Conservation (phyloP, 2,113 vertebrate species). For the Setophaga kirtlandii region DNA sequence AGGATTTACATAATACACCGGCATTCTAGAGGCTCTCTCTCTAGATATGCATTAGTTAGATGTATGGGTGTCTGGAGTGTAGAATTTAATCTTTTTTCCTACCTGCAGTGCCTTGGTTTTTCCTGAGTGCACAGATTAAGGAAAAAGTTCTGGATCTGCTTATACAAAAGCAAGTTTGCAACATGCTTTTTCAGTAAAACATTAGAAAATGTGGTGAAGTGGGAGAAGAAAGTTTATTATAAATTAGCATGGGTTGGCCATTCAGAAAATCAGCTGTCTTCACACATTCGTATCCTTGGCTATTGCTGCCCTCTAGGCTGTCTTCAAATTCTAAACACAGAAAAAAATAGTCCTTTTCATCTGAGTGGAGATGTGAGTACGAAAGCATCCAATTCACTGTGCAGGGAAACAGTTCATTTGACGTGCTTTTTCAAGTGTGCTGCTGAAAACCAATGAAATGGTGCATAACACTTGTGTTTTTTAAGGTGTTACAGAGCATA, state of each 20-base stretch:
- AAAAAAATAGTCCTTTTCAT: neutral
- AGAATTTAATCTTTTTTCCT: neutral
- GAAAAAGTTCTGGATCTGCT: neutral
- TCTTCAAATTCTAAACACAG: neutral
- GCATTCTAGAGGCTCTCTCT: neutral
- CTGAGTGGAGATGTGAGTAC: neutral
- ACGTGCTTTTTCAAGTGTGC: neutral
- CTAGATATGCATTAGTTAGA: neutral
- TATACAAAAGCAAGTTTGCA: neutral
- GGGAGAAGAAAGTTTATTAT: neutral
- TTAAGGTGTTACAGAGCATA: neutral
- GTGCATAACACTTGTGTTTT: neutral
- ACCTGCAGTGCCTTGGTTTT: neutral
- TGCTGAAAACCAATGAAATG: slow-evolving; percentile 34
- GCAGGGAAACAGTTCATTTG: neutral
- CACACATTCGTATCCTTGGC: neutral
- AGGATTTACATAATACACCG: neutral
- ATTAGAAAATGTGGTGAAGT: neutral
- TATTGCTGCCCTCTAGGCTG: slow-evolving; percentile 44
- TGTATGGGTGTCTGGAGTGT: neutral
- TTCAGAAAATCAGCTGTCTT: neutral
- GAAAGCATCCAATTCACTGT: neutral
- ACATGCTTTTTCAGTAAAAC: neutral
- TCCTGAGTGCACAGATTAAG: neutral
- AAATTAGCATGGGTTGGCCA: neutral